Evolutionary conservation across 2,797 vertebrate genomes (phyloP), one percentile per base, ranked within the genome.

Genomic region (Cirrhinus mrigala): DNA sequence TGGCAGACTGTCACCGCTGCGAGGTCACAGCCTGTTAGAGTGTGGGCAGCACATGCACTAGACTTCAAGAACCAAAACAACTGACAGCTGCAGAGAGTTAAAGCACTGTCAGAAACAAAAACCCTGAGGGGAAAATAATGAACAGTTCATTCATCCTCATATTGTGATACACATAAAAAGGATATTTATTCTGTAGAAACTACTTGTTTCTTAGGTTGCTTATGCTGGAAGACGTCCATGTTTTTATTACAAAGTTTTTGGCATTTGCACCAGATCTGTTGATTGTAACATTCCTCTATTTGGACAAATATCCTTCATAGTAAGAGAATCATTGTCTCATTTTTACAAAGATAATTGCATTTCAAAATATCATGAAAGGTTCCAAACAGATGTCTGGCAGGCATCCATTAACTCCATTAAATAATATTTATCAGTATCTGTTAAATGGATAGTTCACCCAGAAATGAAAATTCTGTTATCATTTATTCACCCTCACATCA

Each of bases 81-180:
- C 90, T 92, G 92, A 94, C 94, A 94, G 94, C 93, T 95, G 94
- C 90, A 90, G 93, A 89, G 92, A 94, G 90, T 94, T 93, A 94
- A 89, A 87, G 82, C 14, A 77, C 92, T 92, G 92, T 91, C 91
- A 94, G 92, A 90, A 93, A 94, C 91, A 95, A 93, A 93, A 90
- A 92, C 66, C 62, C 62, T 78, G 74, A 88, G 89, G 89, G 70
- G 88, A 89, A 58, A 68, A 79, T 91, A 89, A 70, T 70, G 64
- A 70, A 84, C 82, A 48, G 68, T 33, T 86, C 87, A 91, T 89
- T 84, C 91, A 91, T 90, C 91, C 86, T 88, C 88, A 85, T 90
- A 91, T 91, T 93, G 92, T 92, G 90, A 89, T 85, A 81, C 81
- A 90, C 87, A 91, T 93, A 90, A 92, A 92, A 92, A 90, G 88